These are phyloP conservation scores for Eulemur macaco DNA, from an alignment of 2,113 vertebrate species.

Conservation along the genomic window DNA sequence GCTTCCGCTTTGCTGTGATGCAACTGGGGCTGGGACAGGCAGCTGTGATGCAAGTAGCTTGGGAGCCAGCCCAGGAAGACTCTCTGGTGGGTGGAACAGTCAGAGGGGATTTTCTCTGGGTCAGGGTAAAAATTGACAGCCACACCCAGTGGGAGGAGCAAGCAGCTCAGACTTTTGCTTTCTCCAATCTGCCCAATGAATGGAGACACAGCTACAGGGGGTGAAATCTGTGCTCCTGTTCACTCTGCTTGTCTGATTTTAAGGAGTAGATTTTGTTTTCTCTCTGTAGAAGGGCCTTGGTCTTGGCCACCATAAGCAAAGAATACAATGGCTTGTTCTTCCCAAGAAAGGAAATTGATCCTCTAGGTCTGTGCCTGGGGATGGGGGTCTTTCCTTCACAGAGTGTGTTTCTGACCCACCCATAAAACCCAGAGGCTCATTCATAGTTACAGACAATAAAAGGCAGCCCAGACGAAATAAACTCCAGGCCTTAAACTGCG, in stretches of 20 bases:
- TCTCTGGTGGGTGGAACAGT: neutral
- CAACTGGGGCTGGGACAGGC: neutral
- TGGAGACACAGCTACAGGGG: neutral
- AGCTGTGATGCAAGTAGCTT: neutral
- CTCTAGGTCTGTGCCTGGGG: neutral
- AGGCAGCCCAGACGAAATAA: neutral
- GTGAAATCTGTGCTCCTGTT: neutral
- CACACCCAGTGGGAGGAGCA: neutral
- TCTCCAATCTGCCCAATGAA: neutral
- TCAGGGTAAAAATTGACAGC: neutral
- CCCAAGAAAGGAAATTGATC: neutral
- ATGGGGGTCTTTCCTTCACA: neutral
- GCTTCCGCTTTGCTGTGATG: constrained; percentile 26
- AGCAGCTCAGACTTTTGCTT: neutral
- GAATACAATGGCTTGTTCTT: neutral
- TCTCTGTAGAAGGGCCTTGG: neutral
- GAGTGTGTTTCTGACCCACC: neutral
- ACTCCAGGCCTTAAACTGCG: neutral
- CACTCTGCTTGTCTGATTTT: neutral
- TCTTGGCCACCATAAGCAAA: neutral
- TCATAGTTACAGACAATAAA: neutral
- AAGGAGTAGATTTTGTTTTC: neutral
- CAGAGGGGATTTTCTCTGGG: constrained; percentile 25
- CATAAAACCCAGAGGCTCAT: neutral
- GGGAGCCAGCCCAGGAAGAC: neutral